These are phyloP conservation scores for Phymanthus crucifer DNA, from an alignment of 92 coral and sea anemone genomes.

Conservation along the genomic window DNA sequence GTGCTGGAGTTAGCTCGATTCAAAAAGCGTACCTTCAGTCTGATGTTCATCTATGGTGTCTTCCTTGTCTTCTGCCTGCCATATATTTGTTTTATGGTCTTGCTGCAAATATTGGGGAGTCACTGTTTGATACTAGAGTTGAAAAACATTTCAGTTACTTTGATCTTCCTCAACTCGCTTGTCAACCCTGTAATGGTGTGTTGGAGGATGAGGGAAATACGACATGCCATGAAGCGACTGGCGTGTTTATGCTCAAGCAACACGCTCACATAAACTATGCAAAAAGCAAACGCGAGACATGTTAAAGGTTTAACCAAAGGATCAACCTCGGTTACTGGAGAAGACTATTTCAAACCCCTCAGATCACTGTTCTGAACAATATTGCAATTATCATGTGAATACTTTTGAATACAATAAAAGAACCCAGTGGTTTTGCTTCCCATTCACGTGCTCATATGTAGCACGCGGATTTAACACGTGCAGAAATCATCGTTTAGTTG, in stretches of 20 bases:
- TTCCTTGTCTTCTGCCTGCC: slow-evolving; percentile 4
- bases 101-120: not conserved
- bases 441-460: no score
- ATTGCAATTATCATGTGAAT: no score
- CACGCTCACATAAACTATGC: no score
- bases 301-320: no score
- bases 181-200: slow-evolving; percentile 12
- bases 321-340: no score
- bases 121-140: not conserved
- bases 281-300: no score
- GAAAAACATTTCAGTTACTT: not conserved
- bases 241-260: not conserved
- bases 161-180: slow-evolving; percentile 14
- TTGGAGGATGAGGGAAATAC: slow-evolving; percentile 15
- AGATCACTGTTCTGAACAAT: no score
- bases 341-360: no score
- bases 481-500: no score
- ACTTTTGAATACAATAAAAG: no score
- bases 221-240: slow-evolving; percentile 19
- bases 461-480: no score
- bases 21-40: slow-evolving; percentile 19
- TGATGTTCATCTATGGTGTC: slow-evolving; percentile 9
- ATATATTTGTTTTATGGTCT: not conserved
- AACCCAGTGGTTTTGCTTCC: no score
- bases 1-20: slow-evolving; percentile 18